Evolutionary conservation across 2,797 vertebrate genomes (phyloP).

Genomic region (Austrolebias charrua): DNA sequence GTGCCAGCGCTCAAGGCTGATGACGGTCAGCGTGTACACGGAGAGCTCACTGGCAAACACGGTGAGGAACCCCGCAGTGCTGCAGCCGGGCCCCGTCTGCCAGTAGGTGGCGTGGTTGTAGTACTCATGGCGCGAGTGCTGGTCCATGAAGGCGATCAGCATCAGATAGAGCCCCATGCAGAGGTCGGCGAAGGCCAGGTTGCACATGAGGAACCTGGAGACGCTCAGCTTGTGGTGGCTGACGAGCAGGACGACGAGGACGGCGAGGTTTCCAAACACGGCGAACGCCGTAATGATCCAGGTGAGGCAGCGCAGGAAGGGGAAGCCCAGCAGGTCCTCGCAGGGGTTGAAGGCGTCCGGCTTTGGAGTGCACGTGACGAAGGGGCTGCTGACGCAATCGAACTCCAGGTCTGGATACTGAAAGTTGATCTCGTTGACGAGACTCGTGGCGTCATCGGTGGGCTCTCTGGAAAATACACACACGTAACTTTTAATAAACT

Average conservation of each 20-base stretch:
- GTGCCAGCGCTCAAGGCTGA: constrained; percentile 91
- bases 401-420: constrained; percentile 77
- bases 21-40: constrained; percentile 87
- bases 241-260: constrained; percentile 83
- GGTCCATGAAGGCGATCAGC: constrained; percentile 88
- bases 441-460: constrained; percentile 38
- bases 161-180: constrained; percentile 93
- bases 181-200: constrained; percentile 90
- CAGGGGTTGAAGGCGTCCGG: constrained; percentile 91
- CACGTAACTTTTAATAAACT: constrained; percentile 7
- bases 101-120: constrained; percentile 91
- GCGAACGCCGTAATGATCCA: constrained; percentile 88
- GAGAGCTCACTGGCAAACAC: constrained; percentile 93
- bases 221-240: constrained; percentile 87
- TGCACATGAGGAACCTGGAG: constrained; percentile 92
- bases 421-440: constrained; percentile 62
- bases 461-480: constrained; percentile 61
- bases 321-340: constrained; percentile 88
- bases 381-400: constrained; percentile 76
- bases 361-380: constrained; percentile 83
- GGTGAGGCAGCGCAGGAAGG: constrained; percentile 84
- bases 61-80: constrained; percentile 86
- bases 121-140: constrained; percentile 85
- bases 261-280: constrained; percentile 83
- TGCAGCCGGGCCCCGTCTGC: constrained; percentile 88